These are phyloP conservation scores for Margaritifera margaritifera DNA, from an alignment of 2,888 invertebrate species.

Conservation along the genomic window DNA sequence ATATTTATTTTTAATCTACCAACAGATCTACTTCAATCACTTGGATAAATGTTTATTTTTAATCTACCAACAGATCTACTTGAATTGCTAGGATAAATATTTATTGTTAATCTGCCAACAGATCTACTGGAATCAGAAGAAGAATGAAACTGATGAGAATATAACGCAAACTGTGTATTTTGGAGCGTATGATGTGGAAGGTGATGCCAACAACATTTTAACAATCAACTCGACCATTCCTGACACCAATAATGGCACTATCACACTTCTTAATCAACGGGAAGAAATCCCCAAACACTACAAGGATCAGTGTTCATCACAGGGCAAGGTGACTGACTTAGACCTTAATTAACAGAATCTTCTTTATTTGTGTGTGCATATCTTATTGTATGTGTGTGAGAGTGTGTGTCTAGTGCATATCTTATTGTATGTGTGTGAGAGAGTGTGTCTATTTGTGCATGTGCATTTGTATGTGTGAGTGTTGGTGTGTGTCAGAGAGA, in stretches of 20 bases:
- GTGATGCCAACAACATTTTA: conserved; percentile 2
- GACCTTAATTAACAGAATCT: too few relatives aligned
- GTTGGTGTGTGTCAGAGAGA: too few relatives aligned
- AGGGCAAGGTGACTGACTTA: too few relatives aligned
- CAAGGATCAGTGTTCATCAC: conserved; percentile 3
- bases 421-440: too few relatives aligned
- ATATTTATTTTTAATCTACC: not conserved
- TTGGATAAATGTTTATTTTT: not conserved
- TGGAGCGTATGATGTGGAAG: conserved; percentile 35
- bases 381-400: too few relatives aligned
- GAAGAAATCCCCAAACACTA: conserved; percentile 4
- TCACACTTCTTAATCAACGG: conserved; percentile 1
- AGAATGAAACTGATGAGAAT: conserved; percentile 8
- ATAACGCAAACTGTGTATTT: conserved; percentile 15
- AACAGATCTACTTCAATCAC: conserved; percentile 1
- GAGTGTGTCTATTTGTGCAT: too few relatives aligned
- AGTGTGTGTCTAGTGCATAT: too few relatives aligned
- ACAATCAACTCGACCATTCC: not conserved
- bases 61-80: conserved; percentile 10
- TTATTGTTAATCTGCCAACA: conserved; percentile 1
- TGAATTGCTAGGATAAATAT: conserved; percentile 8
- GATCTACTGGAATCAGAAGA: conserved; percentile 28
- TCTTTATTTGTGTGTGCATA: too few relatives aligned
- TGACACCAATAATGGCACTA: too few relatives aligned
- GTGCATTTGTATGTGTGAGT: too few relatives aligned